A percentile compares a stretch with the other conserved stretches of the same genome.
phyloP scores from a whole-genome alignment of 2,888 invertebrate genomes.

The Amblyjoppa fuscipennis region DNA sequence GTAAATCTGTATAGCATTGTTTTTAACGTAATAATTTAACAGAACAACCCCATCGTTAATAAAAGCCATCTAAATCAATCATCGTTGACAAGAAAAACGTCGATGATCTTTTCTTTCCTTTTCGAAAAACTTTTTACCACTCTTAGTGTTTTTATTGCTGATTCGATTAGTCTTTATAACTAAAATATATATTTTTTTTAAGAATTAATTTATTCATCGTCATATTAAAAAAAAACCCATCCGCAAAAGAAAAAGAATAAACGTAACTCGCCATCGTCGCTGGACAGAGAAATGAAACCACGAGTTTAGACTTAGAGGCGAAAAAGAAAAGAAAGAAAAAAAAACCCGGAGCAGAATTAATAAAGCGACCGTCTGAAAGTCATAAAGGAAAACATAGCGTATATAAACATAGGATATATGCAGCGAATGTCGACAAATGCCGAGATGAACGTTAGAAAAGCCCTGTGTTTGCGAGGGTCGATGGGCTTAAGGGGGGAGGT shows the following conservation, averaged over 20 bases:
- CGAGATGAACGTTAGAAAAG: conserved; percentile 46
- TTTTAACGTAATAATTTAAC: too few relatives aligned
- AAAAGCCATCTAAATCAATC: not conserved
- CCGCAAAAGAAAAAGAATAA: not conserved
- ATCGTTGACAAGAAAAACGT: too few relatives aligned
- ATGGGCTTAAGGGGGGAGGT: conserved; percentile 34
- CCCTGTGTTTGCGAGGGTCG: conserved; percentile 47
- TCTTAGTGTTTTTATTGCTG: too few relatives aligned
- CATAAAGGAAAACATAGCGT: conserved; percentile 17
- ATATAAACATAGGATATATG: not conserved
- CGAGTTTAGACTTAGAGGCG: not conserved
- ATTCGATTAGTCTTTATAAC: too few relatives aligned
- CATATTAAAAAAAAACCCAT: not conserved
- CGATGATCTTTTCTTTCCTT: too few relatives aligned
- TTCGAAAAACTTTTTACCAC: too few relatives aligned
- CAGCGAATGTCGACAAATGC: conserved; percentile 28
- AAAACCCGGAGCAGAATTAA: conserved; percentile 17
- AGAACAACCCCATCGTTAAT: not conserved
- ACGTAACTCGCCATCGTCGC: not conserved
- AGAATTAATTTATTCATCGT: not conserved
- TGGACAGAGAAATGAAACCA: not conserved
- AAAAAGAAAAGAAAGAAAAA: not conserved
- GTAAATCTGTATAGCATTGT: too few relatives aligned
- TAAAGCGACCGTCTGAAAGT: conserved; percentile 35
- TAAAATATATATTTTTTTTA: not conserved